phyloP scores from a whole-genome alignment of 2,888 invertebrate species.

The Dromius quadrimaculatus region DNA sequence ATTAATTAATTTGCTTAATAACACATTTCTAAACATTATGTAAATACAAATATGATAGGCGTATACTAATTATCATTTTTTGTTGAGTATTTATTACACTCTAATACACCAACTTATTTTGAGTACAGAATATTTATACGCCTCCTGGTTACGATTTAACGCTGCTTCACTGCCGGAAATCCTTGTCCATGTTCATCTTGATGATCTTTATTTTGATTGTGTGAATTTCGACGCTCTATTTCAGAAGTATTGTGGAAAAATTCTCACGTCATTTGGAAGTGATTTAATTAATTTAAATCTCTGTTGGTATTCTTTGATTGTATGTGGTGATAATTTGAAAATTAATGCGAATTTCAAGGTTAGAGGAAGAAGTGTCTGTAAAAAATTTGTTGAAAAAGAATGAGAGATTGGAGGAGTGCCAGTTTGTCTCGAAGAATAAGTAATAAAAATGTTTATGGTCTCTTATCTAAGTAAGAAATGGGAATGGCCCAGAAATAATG shows the following conservation, averaged over 20 bases:
- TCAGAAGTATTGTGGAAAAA: constrained; percentile 43
- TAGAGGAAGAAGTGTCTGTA: neutral
- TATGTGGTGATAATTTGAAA: constrained; percentile 4
- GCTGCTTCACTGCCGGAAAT: constrained; percentile 44
- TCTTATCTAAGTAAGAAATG: constrained; percentile 14
- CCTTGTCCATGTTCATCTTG: constrained; percentile 13
- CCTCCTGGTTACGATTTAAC: constrained; percentile 9
- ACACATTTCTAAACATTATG: neutral
- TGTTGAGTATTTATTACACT: constrained; percentile 20
- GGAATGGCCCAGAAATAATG: constrained; percentile 21
- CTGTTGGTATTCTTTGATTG: constrained; percentile 3
- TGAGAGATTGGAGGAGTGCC: neutral
- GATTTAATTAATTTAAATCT: constrained; percentile 1
- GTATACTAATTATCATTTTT: constrained; percentile 19
- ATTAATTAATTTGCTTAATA: constrained; percentile 16
- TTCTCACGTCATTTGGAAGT: constrained; percentile 51
- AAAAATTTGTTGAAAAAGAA: neutral
- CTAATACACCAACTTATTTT: constrained; percentile 6
- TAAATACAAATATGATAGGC: constrained; percentile 19
- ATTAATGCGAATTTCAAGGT: constrained; percentile 3
- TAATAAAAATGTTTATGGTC: neutral
- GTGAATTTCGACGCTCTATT: constrained; percentile 52
- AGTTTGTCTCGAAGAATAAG: constrained; percentile 1
- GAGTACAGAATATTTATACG: constrained; percentile 7
- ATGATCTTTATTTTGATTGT: constrained; percentile 54